Evolutionary conservation across 30 jellyfish, hydroid and myxozoan species (phyloP).

Genomic region (Chironex yamaguchii): DNA sequence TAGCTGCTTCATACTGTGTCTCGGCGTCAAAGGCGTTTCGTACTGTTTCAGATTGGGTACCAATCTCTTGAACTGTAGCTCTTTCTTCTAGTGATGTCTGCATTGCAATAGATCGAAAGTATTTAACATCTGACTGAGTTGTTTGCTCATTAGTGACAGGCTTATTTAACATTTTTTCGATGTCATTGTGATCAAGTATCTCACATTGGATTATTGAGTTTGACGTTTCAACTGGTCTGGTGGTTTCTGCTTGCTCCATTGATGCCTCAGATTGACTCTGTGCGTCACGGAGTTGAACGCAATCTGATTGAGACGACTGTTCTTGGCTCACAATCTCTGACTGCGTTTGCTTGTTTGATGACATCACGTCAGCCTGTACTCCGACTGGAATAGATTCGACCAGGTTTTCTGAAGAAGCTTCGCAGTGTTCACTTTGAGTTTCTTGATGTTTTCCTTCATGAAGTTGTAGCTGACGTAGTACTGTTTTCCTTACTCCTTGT

Average conservation of each 20-base stretch:
- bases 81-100: not conserved
- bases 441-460: not conserved
- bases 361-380: not conserved
- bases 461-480: not conserved
- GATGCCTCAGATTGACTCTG: not conserved
- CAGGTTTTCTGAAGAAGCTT: too few species aligned
- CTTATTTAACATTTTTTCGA: not conserved
- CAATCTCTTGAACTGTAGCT: not conserved
- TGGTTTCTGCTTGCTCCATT: too few species aligned
- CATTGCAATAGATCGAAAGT: not conserved
- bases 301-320: not conserved
- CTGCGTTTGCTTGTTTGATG: not conserved
- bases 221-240: not conserved
- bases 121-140: not conserved
- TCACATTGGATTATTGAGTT: not conserved
- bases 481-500: not conserved
- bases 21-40: not conserved
- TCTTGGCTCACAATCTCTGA: not conserved
- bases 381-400: not conserved
- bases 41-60: not conserved
- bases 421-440: not conserved
- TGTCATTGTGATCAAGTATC: not conserved
- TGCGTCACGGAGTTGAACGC: not conserved
- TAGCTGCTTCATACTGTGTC: not conserved
- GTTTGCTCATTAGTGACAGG: not conserved